phyloP scores from a whole-genome alignment of 2,113 vertebrate species.

The Climacteris rufus region DNA sequence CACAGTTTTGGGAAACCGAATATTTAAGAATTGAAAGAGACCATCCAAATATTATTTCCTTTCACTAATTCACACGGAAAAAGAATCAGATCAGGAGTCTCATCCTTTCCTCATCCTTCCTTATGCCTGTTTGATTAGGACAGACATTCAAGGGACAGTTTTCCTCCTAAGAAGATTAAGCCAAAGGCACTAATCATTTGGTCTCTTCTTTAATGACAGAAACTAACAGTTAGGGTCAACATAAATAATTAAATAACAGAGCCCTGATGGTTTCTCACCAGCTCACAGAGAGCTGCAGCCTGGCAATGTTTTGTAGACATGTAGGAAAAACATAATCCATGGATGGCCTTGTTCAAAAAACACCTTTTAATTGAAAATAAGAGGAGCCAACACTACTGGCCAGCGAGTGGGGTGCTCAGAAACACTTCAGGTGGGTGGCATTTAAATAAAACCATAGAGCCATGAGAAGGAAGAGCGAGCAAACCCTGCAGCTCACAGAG shows the following conservation, averaged over 20 bases:
- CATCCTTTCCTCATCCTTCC: background rate
- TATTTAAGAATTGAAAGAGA: background rate
- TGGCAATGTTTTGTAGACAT: background rate
- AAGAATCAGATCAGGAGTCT: background rate
- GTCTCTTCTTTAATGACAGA: background rate
- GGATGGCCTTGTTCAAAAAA: background rate
- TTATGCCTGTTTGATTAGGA: background rate
- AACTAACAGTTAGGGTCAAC: background rate
- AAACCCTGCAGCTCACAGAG: background rate
- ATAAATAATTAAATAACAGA: background rate
- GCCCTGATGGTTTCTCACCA: background rate
- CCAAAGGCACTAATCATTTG: background rate
- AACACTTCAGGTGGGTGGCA: background rate
- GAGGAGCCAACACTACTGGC: background rate
- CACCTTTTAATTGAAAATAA: background rate
- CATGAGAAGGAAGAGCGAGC: background rate
- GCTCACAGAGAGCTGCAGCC: background rate
- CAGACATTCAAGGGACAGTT: background rate
- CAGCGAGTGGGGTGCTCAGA: background rate
- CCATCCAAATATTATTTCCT: background rate
- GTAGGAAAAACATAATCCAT: background rate
- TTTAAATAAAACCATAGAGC: background rate
- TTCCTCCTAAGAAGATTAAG: background rate
- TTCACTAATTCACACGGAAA: background rate
- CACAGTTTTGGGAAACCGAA: background rate